Percentiles rank a stretch among this genome's conserved stretches.
Conservation (phyloP, 35 echinoderm and acorn worm species). For the Chiridota heheva region DNA sequence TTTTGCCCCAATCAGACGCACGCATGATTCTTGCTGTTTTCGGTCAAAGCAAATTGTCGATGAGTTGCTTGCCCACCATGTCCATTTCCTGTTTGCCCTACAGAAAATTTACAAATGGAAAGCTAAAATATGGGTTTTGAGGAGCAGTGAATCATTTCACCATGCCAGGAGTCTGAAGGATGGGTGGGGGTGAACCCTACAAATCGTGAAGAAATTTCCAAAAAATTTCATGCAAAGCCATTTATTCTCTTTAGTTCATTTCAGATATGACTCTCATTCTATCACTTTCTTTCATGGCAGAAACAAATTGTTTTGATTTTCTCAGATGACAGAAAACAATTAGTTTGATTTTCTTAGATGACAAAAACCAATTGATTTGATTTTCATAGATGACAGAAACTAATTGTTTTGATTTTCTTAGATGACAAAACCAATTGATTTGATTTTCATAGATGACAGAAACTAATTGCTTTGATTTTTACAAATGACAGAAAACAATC, state of each 20-base stretch:
- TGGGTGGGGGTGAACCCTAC: not conserved
- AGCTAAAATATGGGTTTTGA: not conserved
- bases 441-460: too few species aligned
- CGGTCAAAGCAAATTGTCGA: slow-evolving; percentile 55
- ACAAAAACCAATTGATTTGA: too few species aligned
- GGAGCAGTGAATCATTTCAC: not conserved
- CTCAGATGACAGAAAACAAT: too few species aligned
- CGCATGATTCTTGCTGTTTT: slow-evolving; percentile 95
- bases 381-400: too few species aligned
- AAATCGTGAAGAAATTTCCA: not conserved
- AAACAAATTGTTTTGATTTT: too few species aligned
- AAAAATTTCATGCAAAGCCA: not conserved
- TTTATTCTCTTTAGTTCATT: not conserved
- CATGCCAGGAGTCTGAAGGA: not conserved
- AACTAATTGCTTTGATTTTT: too few species aligned
- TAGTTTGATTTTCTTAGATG: too few species aligned
- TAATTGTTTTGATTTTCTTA: too few species aligned
- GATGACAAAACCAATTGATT: too few species aligned
- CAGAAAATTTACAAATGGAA: not conserved
- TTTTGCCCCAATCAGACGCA: slow-evolving; percentile 85
- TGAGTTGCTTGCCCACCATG: not conserved
- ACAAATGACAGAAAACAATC: too few species aligned
- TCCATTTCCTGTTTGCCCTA: slow-evolving; percentile 33
- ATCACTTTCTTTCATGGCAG: too few species aligned
- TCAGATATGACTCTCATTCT: too few species aligned